Percentiles rank a stretch among this genome's conserved stretches.
phyloP scores from a whole-genome alignment of 2,888 invertebrate species.

The Dasypogon diadema region DNA sequence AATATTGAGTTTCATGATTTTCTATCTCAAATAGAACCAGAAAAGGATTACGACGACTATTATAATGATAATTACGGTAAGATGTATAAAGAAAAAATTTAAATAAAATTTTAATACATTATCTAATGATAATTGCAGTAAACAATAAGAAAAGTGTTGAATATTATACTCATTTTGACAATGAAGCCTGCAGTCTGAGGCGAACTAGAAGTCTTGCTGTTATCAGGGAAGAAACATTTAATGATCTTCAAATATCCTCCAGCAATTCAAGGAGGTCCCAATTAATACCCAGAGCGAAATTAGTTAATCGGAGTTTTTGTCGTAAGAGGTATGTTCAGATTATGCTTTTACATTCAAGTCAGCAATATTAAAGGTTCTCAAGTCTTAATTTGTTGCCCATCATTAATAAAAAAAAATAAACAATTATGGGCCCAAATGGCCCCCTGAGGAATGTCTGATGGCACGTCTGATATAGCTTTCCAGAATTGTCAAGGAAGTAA shows the following conservation, averaged over 20 bases:
- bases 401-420: no score
- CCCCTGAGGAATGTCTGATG: no score
- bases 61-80: conserved; percentile 39
- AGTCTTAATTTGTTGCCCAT: no score
- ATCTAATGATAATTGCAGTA: no score
- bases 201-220: conserved; percentile 81
- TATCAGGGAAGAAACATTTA: conserved; percentile 82
- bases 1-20: conserved; percentile 66
- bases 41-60: conserved; percentile 60
- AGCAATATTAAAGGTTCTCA: no score
- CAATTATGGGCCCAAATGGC: no score
- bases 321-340: conserved; percentile 79
- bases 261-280: conserved; percentile 78
- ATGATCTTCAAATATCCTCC: conserved; percentile 76
- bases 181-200: conserved; percentile 72
- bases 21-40: conserved; percentile 67
- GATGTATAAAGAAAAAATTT: neutral
- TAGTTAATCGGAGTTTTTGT: conserved; percentile 81
- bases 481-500: no score
- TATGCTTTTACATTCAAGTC: no score
- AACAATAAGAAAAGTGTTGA: conserved; percentile 20
- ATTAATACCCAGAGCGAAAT: conserved; percentile 83
- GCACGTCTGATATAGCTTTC: no score
- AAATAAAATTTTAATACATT: neutral
- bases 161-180: conserved; percentile 61